Base-by-base conservation (phyloP, 2,888 invertebrate species). In the Sepioteuthis lessoniana region DNA sequence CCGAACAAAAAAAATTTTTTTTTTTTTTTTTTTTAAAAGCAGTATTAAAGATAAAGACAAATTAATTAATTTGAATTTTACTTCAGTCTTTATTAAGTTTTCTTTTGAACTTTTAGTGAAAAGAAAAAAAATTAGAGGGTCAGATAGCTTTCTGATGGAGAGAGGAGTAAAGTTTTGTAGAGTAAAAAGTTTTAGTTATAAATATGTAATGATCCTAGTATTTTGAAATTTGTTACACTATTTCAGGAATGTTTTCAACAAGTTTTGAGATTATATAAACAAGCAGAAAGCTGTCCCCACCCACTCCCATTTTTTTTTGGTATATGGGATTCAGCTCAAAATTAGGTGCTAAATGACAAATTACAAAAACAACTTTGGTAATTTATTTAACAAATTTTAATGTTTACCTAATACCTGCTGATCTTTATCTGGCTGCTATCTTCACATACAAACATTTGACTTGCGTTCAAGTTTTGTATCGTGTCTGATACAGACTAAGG, bases 401-500 rank as follows among this genome's bases (percentile, higher is more conserved):
- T 76, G 76, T n/a, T 76, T 76, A 76, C 76, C 76, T 76, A 76
- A 76, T 16, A 76, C 76, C 76, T n/a, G 76, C 76, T 46, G 92
- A 47, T 92, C 92, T 92, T 92, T 46, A 92, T 42, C 47, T 92
- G 92, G 46, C 92, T 92, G 92, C 38, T 47, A 92, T 47, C 92
- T n/a, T 38, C n/a, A 42, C 42, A 37, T 91, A 42, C 91, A 91
- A 42, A 47, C 46, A 42, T 42, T 42, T 42, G 92, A 92, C 92
- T 92, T 92, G 47, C 5, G 31, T 42, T 76, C 16, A 28, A 47
- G 42, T 42, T 92, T 47, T 92, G 42, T 47, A 92, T 47, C 47
- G 42, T 42, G 42, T 92, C 92, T 92, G 92, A 92, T 92, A 92
- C 92, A 92, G 92, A 92, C 92, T n/a, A 92, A 28, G n/a, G 35